Evolutionary conservation across 2,797 vertebrate genomes (phyloP).

Genomic region (Neosilurus mollespiculum): DNA sequence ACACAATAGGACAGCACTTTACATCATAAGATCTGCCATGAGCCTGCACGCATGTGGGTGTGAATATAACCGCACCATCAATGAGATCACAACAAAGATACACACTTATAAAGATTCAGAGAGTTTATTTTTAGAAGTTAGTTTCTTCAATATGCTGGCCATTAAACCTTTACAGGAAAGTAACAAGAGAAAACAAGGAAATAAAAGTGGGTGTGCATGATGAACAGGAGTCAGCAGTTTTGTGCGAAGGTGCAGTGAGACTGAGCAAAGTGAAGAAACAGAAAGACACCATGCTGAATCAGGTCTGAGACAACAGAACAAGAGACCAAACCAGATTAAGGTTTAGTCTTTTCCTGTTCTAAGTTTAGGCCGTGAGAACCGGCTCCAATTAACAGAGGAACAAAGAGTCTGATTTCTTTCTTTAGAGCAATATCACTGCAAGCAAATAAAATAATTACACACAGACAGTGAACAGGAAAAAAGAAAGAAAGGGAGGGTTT

Average conservation of each 20-base stretch:
- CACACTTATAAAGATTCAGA: background rate
- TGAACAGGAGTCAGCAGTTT: conserved; percentile 46
- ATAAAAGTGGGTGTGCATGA: background rate
- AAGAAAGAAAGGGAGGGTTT: background rate
- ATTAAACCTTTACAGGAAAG: conserved; percentile 4
- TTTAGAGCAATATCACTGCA: background rate
- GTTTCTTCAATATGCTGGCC: background rate
- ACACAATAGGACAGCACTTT: background rate
- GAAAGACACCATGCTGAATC: conserved; percentile 23
- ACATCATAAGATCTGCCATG: background rate
- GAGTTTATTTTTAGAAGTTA: background rate
- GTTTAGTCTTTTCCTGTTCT: background rate
- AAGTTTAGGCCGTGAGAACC: background rate
- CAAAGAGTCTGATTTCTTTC: background rate
- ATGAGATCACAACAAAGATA: background rate
- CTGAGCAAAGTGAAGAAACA: conserved; percentile 38
- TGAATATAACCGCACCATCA: background rate
- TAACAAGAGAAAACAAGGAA: conserved; percentile 4
- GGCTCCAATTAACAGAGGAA: background rate
- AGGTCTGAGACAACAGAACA: conserved; percentile 17
- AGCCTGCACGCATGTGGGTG: background rate
- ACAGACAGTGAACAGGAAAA: background rate
- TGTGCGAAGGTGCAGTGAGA: conserved; percentile 35
- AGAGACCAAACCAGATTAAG: background rate
- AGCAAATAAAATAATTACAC: background rate